Percentiles rank a stretch among this genome's conserved stretches.
Conservation (phyloP, 1,140 invertebrate species). For the Branchinecta lindahli region DNA sequence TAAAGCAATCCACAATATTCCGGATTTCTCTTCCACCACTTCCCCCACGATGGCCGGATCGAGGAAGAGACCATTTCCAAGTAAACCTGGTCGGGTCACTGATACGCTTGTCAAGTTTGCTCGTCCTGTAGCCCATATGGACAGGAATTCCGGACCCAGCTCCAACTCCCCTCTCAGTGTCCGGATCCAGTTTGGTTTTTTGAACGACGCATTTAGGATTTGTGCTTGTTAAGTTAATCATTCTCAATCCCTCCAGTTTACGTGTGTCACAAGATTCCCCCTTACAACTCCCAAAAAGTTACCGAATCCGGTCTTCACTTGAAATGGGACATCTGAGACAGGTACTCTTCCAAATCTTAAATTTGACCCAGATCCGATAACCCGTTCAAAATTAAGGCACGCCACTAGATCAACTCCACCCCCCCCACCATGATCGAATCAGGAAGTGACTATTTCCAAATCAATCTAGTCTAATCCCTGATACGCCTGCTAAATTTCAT, state of each 20-base stretch:
- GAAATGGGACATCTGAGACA: neutral
- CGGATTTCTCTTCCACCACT: neutral
- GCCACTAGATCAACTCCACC: too few species aligned
- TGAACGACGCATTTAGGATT: too few species aligned
- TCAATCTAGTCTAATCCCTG: too few species aligned
- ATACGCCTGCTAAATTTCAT: too few species aligned
- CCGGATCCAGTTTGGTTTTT: too few species aligned
- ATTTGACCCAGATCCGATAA: neutral
- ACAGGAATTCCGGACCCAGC: too few species aligned
- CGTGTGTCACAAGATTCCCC: neutral
- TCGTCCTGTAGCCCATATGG: too few species aligned
- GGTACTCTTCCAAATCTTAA: neutral
- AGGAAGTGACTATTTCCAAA: too few species aligned
- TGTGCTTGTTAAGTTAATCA: too few species aligned
- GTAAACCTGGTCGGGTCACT: neutral
- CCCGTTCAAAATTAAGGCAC: neutral
- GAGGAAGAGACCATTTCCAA: constrained; percentile 4
- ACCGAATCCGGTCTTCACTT: neutral
- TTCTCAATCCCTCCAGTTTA: too few species aligned
- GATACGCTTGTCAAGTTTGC: constrained; percentile 2
- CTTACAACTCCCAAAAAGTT: neutral
- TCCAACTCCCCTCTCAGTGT: too few species aligned
- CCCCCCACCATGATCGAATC: too few species aligned
- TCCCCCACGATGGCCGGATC: neutral
- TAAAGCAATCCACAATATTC: neutral